Evolutionary conservation across 2,797 vertebrate species (phyloP).

Genomic region (Orestias chungarensis): DNA sequence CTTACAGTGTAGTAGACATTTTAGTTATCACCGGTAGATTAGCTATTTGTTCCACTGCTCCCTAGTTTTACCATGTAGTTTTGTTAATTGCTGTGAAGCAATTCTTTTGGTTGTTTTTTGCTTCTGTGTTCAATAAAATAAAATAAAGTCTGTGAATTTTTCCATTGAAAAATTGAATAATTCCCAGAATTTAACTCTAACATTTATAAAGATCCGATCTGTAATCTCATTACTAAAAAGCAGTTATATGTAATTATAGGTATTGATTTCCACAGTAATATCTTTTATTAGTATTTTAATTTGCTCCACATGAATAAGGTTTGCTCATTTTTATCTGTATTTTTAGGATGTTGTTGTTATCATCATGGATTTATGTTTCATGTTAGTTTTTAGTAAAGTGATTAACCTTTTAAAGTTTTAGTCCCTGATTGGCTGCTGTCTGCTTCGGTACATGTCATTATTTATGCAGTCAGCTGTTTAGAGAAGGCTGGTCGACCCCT

Average conservation of each 20-base stretch:
- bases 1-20: not conserved
- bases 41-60: conserved; percentile 26
- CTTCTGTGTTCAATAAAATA: too few species aligned
- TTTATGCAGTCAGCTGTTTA: too few species aligned
- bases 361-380: not conserved
- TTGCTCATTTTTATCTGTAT: not conserved
- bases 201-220: not conserved
- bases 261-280: conserved; percentile 9
- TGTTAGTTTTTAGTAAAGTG: too few species aligned
- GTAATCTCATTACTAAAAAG: not conserved
- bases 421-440: too few species aligned
- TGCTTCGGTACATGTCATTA: too few species aligned
- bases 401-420: too few species aligned
- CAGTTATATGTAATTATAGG: not conserved
- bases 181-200: too few species aligned
- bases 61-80: not conserved
- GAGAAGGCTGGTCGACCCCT: too few species aligned
- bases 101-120: too few species aligned
- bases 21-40: conserved; percentile 46
- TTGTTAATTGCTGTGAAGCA: conserved; percentile 32
- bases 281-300: conserved; percentile 2
- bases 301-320: not conserved
- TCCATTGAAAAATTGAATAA: too few species aligned
- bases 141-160: too few species aligned
- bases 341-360: not conserved